phyloP scores from a whole-genome alignment of 2,797 vertebrate species.

The Borostomias antarcticus region DNA sequence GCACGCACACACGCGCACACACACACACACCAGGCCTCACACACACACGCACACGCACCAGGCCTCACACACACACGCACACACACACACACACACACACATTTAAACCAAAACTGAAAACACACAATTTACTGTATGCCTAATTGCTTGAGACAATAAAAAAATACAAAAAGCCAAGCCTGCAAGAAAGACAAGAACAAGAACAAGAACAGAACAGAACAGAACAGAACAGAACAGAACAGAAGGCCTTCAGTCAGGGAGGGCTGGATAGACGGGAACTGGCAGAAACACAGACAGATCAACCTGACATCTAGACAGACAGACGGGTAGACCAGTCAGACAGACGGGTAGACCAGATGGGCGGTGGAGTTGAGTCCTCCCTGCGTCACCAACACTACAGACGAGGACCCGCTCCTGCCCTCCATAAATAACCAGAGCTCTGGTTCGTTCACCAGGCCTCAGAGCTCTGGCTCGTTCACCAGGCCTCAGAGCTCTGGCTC shows the following conservation, averaged over 20 bases:
- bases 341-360: too few relatives aligned
- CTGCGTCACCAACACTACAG: conserved; percentile 24
- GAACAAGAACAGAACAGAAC: background rate
- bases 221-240: background rate
- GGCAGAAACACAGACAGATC: background rate
- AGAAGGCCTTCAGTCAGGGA: background rate
- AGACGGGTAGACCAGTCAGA: background rate
- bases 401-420: conserved; percentile 21
- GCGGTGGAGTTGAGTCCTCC: background rate
- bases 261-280: background rate
- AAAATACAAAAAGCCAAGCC: background rate
- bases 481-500: too few relatives aligned
- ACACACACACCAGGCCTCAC: too few relatives aligned
- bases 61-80: too few relatives aligned
- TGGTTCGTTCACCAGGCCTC: conserved; percentile 12
- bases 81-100: background rate
- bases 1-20: background rate
- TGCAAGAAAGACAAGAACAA: background rate
- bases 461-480: conserved; percentile 25
- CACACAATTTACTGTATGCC: too few relatives aligned
- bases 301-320: background rate
- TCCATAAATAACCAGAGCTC: conserved; percentile 18
- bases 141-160: conserved; percentile 10
- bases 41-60: too few relatives aligned
- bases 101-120: background rate